These are phyloP conservation scores for Tribolium madens DNA, from an alignment of 1,140 invertebrate species.

Conservation along the genomic window DNA sequence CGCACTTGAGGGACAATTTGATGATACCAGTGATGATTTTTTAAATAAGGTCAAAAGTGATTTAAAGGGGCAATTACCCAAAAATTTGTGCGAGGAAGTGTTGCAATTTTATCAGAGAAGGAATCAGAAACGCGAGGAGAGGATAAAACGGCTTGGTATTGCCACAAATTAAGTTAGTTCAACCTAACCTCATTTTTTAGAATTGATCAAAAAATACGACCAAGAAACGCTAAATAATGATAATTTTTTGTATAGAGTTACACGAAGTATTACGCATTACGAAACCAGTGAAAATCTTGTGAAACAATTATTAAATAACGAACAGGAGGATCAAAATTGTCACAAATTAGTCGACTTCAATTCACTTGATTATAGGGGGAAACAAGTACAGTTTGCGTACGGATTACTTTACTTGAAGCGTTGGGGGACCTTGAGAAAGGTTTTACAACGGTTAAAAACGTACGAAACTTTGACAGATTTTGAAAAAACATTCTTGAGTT, in stretches of 20 bases:
- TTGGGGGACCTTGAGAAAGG: constrained; percentile 18
- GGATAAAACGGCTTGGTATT: constrained; percentile 39
- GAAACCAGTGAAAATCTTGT: constrained; percentile 49
- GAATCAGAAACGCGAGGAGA: constrained; percentile 28
- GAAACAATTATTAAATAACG: constrained; percentile 43
- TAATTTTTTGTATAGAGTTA: not conserved
- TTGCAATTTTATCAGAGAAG: constrained; percentile 46
- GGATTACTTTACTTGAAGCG: constrained; percentile 33
- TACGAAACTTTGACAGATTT: constrained; percentile 36
- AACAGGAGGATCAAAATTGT: not conserved
- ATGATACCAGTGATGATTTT: not conserved
- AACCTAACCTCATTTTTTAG: constrained; percentile 25
- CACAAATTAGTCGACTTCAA: not conserved
- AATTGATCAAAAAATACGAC: constrained; percentile 46
- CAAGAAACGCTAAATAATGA: constrained; percentile 33
- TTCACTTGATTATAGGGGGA: constrained; percentile 39
- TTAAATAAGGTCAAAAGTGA: not conserved
- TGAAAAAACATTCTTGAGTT: constrained; percentile 46
- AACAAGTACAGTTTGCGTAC: constrained; percentile 50
- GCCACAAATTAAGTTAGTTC: not conserved
- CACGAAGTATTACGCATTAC: constrained; percentile 41
- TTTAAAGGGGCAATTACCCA: not conserved
- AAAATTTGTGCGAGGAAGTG: constrained; percentile 16
- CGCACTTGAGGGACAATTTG: constrained; percentile 29
- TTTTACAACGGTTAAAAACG: constrained; percentile 21